These are phyloP conservation scores for Lophius americanus DNA, from an alignment of 2,797 vertebrate species.

Conservation along the genomic window DNA sequence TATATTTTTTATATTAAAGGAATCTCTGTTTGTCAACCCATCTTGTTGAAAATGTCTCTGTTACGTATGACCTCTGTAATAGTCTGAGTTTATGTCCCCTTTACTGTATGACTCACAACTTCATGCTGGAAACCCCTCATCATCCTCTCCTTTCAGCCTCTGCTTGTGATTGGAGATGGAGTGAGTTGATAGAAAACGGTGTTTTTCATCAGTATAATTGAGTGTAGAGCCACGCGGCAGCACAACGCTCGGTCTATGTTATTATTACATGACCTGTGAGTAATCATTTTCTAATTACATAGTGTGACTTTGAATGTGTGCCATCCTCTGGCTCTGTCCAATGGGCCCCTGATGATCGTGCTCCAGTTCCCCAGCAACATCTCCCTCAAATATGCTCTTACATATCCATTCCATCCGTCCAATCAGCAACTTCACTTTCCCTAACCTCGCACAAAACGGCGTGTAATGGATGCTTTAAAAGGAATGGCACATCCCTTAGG, in stretches of 20 bases:
- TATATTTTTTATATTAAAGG: too few species aligned
- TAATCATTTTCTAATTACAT: slow-evolving; percentile 58
- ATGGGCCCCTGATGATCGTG: slow-evolving; percentile 39
- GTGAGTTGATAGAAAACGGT: slow-evolving; percentile 48
- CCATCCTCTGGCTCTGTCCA: slow-evolving; percentile 48
- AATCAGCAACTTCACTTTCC: slow-evolving; percentile 3
- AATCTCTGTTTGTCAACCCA: neutral
- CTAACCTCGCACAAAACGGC: slow-evolving; percentile 6
- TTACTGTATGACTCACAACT: slow-evolving; percentile 45
- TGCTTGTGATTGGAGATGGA: slow-evolving; percentile 57
- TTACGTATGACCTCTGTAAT: neutral
- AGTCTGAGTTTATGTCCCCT: slow-evolving; percentile 31
- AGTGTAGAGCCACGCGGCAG: slow-evolving; percentile 37
- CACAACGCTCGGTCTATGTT: slow-evolving; percentile 28
- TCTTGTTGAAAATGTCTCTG: neutral
- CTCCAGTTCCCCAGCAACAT: slow-evolving; percentile 39
- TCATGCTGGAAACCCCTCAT: too few species aligned
- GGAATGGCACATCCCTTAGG: slow-evolving; percentile 19
- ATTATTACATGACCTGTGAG: slow-evolving; percentile 39
- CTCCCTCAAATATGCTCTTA: slow-evolving; percentile 29
- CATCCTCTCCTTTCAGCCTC: slow-evolving; percentile 5
- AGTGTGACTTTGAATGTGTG: slow-evolving; percentile 28
- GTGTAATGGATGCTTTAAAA: slow-evolving; percentile 25
- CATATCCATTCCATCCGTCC: slow-evolving; percentile 26
- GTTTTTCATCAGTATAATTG: slow-evolving; percentile 63